These are phyloP conservation scores for Drosophila melanosoma DNA, from an alignment of 2,888 invertebrate genomes.

Conservation along the genomic window DNA sequence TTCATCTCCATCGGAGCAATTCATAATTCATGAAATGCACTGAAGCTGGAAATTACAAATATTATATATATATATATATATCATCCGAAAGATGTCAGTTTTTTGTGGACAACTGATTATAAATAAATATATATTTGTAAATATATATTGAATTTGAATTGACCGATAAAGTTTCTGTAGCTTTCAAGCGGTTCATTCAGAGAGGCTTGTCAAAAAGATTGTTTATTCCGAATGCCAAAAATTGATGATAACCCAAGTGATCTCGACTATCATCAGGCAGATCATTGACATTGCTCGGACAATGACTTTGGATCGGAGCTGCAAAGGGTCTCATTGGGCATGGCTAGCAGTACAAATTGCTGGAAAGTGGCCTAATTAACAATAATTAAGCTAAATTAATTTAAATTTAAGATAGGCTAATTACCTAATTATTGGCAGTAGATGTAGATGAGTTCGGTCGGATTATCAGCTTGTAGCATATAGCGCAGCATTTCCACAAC, in stretches of 20 bases:
- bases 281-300: conserved; percentile 93
- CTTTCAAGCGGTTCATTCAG: conserved; percentile 42
- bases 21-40: no score
- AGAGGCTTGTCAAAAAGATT: conserved; percentile 23
- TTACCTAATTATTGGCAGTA: conserved; percentile 88
- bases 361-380: conserved; percentile 88
- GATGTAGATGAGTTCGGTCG: conserved; percentile 92
- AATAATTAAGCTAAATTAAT: background rate
- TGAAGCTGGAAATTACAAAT: no score
- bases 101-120: no score
- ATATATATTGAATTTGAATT: no score
- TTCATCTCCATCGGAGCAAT: background rate
- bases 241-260: conserved; percentile 69
- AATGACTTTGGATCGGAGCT: conserved; percentile 87
- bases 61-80: no score
- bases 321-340: conserved; percentile 87
- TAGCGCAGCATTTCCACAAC: conserved; percentile 96
- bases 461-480: conserved; percentile 90
- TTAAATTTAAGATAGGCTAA: conserved; percentile 33
- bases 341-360: conserved; percentile 89
- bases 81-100: no score
- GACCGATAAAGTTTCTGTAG: conserved; percentile 22
- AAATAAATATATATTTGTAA: no score
- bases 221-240: conserved; percentile 56
- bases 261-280: conserved; percentile 95